Percentiles rank a stretch among this genome's conserved stretches.
phyloP scores from a whole-genome alignment of 1,140 invertebrate species.

The Pseudomyrmex dendroicus region DNA sequence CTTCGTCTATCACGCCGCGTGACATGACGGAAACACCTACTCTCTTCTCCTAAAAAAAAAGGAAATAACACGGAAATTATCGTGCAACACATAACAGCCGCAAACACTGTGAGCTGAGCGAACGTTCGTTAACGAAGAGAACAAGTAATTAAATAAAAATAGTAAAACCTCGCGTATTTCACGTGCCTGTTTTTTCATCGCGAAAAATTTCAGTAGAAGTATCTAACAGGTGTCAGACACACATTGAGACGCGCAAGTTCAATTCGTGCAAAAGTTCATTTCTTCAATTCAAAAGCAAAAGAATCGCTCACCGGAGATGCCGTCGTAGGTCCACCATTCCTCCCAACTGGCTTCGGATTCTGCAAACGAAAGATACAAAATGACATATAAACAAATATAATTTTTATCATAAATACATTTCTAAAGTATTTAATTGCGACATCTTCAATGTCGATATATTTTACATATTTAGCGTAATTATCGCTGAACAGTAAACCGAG shows the following conservation, averaged over 20 bases:
- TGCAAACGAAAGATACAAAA: conserved; percentile 78
- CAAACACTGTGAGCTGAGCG: not conserved
- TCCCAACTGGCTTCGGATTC: conserved; percentile 87
- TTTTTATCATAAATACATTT: not conserved
- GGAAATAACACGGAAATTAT: conserved; percentile 4
- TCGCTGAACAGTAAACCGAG: conserved; percentile 12
- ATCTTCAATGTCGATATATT: not conserved
- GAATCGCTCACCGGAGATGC: conserved; percentile 87
- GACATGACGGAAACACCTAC: conserved; percentile 32
- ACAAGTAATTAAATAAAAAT: conserved; percentile 3
- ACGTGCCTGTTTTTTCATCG: not conserved
- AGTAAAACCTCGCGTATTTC: not conserved
- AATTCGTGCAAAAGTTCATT: not conserved
- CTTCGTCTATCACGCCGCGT: conserved; percentile 33
- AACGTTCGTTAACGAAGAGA: not conserved
- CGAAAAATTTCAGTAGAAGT: not conserved
- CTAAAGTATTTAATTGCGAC: not conserved
- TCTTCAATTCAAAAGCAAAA: not conserved
- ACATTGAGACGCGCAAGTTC: not conserved
- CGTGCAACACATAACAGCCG: conserved; percentile 2
- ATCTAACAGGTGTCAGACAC: not conserved
- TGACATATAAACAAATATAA: not conserved
- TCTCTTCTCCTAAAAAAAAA: not conserved
- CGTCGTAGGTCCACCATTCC: conserved; percentile 90
- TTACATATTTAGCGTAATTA: not conserved